Conservation (phyloP, 2,113 vertebrate species). For the Hydrolagus affinis region DNA sequence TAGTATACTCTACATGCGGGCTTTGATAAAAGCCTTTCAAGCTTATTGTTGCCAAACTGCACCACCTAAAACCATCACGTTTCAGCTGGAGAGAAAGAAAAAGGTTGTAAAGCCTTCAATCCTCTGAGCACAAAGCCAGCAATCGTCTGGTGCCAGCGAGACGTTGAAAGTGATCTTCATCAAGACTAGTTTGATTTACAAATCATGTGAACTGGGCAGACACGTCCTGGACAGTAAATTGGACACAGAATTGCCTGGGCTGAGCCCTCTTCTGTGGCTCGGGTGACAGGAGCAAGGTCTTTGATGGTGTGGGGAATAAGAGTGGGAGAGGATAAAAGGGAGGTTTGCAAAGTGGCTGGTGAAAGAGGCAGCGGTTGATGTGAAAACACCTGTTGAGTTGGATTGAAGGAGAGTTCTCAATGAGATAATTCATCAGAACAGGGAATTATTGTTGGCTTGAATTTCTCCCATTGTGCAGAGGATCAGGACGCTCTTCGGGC, state of each 20-base stretch:
- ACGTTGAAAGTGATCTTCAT: conserved; percentile 54
- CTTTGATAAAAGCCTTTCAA: not conserved
- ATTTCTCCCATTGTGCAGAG: conserved; percentile 37
- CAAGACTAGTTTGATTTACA: conserved; percentile 46
- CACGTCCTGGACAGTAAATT: conserved; percentile 51
- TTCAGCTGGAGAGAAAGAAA: conserved; percentile 44
- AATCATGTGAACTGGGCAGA: conserved; percentile 59
- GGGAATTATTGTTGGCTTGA: conserved; percentile 47
- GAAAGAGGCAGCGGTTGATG: conserved; percentile 43
- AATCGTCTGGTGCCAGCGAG: conserved; percentile 48
- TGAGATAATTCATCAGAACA: conserved; percentile 53
- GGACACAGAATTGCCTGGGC: conserved; percentile 50
- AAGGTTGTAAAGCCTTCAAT: conserved; percentile 45
- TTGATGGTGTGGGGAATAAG: conserved; percentile 57
- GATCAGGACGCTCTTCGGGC: too few species aligned
- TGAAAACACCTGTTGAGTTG: conserved; percentile 47
- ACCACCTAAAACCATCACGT: conserved; percentile 2
- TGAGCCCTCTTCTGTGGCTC: conserved; percentile 60
- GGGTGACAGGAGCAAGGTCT: conserved; percentile 52
- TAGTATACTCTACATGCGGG: not conserved
- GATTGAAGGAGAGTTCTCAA: conserved; percentile 49
- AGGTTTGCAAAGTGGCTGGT: conserved; percentile 46
- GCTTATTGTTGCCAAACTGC: not conserved
- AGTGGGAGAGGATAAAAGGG: conserved; percentile 44
- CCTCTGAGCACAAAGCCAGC: conserved; percentile 47